Percentiles rank a stretch among this genome's conserved stretches.
phyloP scores from a whole-genome alignment of 2,888 invertebrate species.

The Pachliopta kotzebuea region DNA sequence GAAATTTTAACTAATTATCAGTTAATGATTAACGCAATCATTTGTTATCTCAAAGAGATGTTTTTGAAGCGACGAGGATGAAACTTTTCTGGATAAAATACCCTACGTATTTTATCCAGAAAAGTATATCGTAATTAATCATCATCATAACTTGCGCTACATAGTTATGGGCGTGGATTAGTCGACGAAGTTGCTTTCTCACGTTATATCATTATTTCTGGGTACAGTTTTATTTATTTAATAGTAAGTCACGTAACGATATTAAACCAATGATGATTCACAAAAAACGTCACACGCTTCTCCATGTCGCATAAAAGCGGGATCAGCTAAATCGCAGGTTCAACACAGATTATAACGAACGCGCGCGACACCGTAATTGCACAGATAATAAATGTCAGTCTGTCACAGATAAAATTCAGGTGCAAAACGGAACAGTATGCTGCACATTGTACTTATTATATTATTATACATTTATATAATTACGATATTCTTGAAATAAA shows the following conservation, averaged over 20 bases:
- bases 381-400: constrained; percentile 26
- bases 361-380: constrained; percentile 26
- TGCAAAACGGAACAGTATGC: not conserved
- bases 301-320: constrained; percentile 16
- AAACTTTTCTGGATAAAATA: not conserved
- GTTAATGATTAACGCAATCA: not conserved
- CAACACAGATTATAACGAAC: constrained; percentile 28
- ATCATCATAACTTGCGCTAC: too few species aligned
- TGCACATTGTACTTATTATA: too few species aligned
- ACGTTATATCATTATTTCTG: not conserved
- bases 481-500: too few species aligned
- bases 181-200: not conserved
- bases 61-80: not conserved
- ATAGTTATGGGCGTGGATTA: not conserved
- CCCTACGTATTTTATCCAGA: not conserved
- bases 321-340: constrained; percentile 56
- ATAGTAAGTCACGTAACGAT: constrained; percentile 11
- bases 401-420: constrained; percentile 20
- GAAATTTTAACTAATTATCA: constrained; percentile 1
- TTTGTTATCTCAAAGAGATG: constrained; percentile 1
- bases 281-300: constrained; percentile 20
- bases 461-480: too few species aligned
- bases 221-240: not conserved
- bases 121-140: not conserved
- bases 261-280: not conserved